Base-by-base conservation (phyloP, 2,113 vertebrate species). In the Pelecanus crispus region DNA sequence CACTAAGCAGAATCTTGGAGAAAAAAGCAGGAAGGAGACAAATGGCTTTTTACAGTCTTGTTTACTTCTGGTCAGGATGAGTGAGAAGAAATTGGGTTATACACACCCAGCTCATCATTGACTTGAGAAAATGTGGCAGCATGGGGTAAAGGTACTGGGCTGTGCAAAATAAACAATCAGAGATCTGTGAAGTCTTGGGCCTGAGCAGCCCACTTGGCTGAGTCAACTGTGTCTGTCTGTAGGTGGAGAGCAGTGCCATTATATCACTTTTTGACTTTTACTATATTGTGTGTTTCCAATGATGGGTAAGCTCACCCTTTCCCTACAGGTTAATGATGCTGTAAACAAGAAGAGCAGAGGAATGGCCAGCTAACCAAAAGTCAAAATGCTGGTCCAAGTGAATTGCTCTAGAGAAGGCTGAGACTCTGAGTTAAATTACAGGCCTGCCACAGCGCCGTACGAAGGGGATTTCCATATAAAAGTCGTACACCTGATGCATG, bases 381-480 rank as follows among this genome's bases (percentile, higher is more conserved):
- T 53, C 72, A 83, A 78, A 86, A 50, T 38, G 24, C 47, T 84
- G 19, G 53, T 71, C 72, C 50, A 74, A 24, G 24, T 16, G 40
- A 79, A n/a, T 31, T 81, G 26, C 28, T 53, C 21, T 53, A 4
- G 19, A 61, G 52, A 45, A 94, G 34, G 16, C 6, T 40, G 38
- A 90, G 40, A 18, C 5, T 53, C 28, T 0, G 0, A 74, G 40
- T 2, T 58, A 58, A 83, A 83, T 28, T 72, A 62, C 55, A 81
- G 62, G 25, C 45, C 58, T 44, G 32, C 24, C 42, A 10, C 32
- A 40, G 38, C 1, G 3, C 45, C 0, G 0, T 20, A 32, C 44
- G 58, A 52, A 73, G 21, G 31, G 38, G 11, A 32, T 71, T 78
- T 86, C 40, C 7, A 4, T 28, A 20, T 21, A 49, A 47, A 93